Conservation (phyloP, 2,113 vertebrate genomes). For the Syrmaticus mikado region DNA sequence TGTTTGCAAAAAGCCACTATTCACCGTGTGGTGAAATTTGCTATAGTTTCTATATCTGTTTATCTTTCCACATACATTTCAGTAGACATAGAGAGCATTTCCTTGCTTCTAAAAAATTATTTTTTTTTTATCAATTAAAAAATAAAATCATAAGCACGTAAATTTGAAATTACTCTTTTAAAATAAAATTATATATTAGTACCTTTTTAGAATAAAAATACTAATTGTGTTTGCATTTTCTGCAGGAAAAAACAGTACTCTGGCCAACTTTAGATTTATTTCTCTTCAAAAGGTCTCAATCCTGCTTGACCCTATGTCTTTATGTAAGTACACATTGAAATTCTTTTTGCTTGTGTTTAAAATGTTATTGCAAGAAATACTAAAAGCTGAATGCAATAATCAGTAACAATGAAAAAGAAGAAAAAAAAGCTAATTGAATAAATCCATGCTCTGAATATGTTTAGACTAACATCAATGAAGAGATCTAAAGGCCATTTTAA, state of each 20-base stretch:
- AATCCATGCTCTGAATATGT: not conserved
- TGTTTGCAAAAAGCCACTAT: not conserved
- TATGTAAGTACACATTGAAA: not conserved
- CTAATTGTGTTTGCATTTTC: not conserved
- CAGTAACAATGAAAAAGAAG: not conserved
- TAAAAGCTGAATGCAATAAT: not conserved
- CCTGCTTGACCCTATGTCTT: not conserved
- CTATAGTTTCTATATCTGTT: not conserved
- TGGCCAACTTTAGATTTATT: not conserved
- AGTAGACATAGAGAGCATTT: not conserved
- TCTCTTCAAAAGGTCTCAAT: not conserved
- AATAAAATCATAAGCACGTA: not conserved
- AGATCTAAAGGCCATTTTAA: not conserved
- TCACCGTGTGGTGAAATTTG: not conserved
- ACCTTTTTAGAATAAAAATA: not conserved
- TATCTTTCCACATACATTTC: not conserved
- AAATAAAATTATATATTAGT: not conserved
- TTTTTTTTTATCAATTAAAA: not conserved
- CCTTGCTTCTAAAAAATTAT: not conserved
- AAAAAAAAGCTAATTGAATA: not conserved
- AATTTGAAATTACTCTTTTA: not conserved
- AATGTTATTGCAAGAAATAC: not conserved
- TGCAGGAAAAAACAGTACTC: not conserved
- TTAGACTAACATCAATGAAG: not conserved
- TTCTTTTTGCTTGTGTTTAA: not conserved